Base-by-base conservation (phyloP, 53 echinoderm and acorn worm species). In the Holothuria scabra region DNA sequence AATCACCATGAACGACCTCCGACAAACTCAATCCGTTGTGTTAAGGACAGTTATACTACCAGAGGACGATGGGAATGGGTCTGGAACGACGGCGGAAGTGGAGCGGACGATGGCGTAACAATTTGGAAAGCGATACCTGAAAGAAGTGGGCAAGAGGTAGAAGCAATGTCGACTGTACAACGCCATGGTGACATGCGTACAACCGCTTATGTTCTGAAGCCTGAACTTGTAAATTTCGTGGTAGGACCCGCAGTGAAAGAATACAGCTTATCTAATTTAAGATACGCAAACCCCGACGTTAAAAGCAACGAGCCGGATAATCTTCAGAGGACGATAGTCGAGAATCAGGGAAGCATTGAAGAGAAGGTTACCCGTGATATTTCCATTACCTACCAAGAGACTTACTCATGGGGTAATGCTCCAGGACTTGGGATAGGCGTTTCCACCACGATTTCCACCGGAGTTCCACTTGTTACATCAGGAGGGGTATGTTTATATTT, bases 61-160 rank as follows among this genome's bases (percentile, higher is more conserved):
- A 8, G 1, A 7, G 66, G 66, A 28, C 18, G 25, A 22, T 66
- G 66, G 66, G 66, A 21, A 8, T 66, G 66, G 66, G 66, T 66
- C 28, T 66, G 66, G 66, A 66, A 66, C 13, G 66, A 66, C 66
- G 28, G 3, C 16, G 66, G 66, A 30, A 66, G 66, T 33, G 66
- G 66, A 0, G 66, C 66, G 25, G 14, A 66, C 13, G 28, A 28
- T 23, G 66, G 28, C 18, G 66, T 66, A 66, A 25, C 25, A 29
- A 30, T 66, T 1, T 66, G 12, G 25, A 66, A 66, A 28, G 66
- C 66, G 5, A 66, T 22, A 3, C 28, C 66, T 6, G 28, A 28
- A 10, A 30, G 66, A 1, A 24, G 28, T 9, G 66, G 66, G 7
- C 66, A 66, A 28, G 66, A 30, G 19, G 66, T 66, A 1, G 66